Evolutionary conservation across 35 echinoderm and acorn worm genomes (phyloP), one percentile per base, ranked within the genome.

Genomic region (Apostichopus californicus): DNA sequence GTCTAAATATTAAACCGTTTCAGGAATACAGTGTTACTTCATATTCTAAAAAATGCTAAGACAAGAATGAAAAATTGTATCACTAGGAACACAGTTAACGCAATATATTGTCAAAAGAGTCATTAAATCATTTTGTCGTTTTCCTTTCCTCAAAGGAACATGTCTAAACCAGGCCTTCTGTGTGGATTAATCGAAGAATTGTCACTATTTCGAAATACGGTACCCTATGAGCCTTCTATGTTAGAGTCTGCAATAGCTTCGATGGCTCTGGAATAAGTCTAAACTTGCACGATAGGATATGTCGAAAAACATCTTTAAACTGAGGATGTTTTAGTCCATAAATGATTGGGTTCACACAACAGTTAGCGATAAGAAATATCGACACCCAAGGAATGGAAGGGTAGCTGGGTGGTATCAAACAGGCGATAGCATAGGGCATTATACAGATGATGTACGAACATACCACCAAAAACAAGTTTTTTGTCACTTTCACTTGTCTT

Each of bases 261-360:
- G 80, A 83, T 56, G 80, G 80, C 20, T 81, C 78, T 81, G 78
- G 25, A 14, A 81, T 81, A 6, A 53, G 78, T 13, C 23, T 46
- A 46, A 46, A 83, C 56, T 83, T 83, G 80, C 26, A 83, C 56
- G 80, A 56, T n/a, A 83, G 7, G 6, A 83, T 83, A 83, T 56
- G 56, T 83, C 56, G 52, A 28, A 83, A 83, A 13, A 83, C 80
- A 17, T 83, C 52, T 12, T 14, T 14, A 56, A 83, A 83, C 34
- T 83, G 80, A 17, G 80, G 80, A 55, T 83, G 80, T 28, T 81
- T 81, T 2, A 81, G 78, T 20, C 93, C 90, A 68, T 94, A 94
- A 57, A 94, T 92, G 22, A 94, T 73, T 6, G 93, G 93, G 73
- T 94, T 94, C 11, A 94, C 93, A 65, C 79, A 83, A 52, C 78